Base-by-base conservation (phyloP, 1,140 invertebrate genomes). In the Cephus cinctus region DNA sequence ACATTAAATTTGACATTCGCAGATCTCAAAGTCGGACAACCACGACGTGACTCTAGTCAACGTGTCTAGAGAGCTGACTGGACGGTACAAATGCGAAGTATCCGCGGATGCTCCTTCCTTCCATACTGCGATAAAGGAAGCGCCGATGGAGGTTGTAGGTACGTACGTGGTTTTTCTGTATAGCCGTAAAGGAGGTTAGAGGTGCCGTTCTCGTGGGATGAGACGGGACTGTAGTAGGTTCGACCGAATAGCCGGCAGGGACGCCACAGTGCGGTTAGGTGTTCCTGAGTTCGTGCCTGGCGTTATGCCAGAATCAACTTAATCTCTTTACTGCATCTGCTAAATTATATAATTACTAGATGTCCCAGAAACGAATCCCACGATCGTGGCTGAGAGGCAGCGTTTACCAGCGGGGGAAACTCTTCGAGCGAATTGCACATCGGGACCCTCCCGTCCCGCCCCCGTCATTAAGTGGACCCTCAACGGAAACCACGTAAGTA, bases 381-480 rank as follows among this genome's bases (percentile, higher is more conserved):
- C 51, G 50, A 73, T 77, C 56, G 54, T 49, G 36, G 63, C 59
- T 38, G 65, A 72, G 56, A 75, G 59, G 54, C 54, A 67, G 30
- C 67, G 69, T 27, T 62, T 76, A 49, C 50, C 63, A 27, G 78
- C 86, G 3, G 86, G 82, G 41, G 87, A 90, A 57, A 80, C 79
- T 56, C 71, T 91, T 41, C 83, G 85, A 58, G 88, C 87, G 11
- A 86, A 88, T 59, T 91, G 89, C 70, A 89, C 86, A 53, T 88
- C 88, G 31, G 82, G 83, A 16, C 79, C 83, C 1, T 85, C 88
- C 1, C 80, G 83, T 43, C 89, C 89, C 12, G 85, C 88, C 6
- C 85, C 89, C 0, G 81, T 85, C 63, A 83, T 92, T 65, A 88
- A 86, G 47, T 92, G 89, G 89, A 81, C 88, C 57, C 83, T 92